Base-by-base conservation (phyloP, 2,888 invertebrate species). In the Scaptomyza reducta region DNA sequence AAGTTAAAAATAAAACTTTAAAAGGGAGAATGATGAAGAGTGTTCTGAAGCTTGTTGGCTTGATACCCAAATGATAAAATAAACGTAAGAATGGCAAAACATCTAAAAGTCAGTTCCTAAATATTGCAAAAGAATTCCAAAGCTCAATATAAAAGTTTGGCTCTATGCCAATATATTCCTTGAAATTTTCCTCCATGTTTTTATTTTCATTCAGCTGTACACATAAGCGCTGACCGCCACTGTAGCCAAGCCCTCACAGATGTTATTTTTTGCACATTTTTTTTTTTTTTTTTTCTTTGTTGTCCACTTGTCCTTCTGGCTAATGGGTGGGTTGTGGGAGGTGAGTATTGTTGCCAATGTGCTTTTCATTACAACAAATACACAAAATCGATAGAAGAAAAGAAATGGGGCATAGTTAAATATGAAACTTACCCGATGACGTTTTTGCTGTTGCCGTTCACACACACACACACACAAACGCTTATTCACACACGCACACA, bases 351-450 rank as follows among this genome's bases (percentile, higher is more conserved):
- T 69, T 80, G 65, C 49, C 56, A 42, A 42, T 73, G 68, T 62
- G 35, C 40, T 45, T 61, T 61, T 61, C 60, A 49, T 69, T 57
- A 56, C 69, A 14, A 58, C 64, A 64, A 60, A 35, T 49, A 9
- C 13, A 13, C 51, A 84, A 84, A 81, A 81, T 81, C 85, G 66
- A 79, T 80, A 70, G 33, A 22, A 45, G 41, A 56, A 42, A 25
- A 64, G 40, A 40, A 22, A 51, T 53, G 51, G 35, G 5, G 13
- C 3, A 18, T 33, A 35, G 38, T 47, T 29, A 7, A 35, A 47
- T 55, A 3, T 6, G 13, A 38, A 49, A 66, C 74, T 77, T 64
- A 74, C 74, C 63, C 42, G 50, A 35, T 7, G n/a, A 22, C 57
- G 54, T 29, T 56, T 16, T 50, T 35, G 53, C 22, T 7, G 11